Base-by-base conservation (phyloP, 1,140 invertebrate species). In the Philotrypesis tridentata region DNA sequence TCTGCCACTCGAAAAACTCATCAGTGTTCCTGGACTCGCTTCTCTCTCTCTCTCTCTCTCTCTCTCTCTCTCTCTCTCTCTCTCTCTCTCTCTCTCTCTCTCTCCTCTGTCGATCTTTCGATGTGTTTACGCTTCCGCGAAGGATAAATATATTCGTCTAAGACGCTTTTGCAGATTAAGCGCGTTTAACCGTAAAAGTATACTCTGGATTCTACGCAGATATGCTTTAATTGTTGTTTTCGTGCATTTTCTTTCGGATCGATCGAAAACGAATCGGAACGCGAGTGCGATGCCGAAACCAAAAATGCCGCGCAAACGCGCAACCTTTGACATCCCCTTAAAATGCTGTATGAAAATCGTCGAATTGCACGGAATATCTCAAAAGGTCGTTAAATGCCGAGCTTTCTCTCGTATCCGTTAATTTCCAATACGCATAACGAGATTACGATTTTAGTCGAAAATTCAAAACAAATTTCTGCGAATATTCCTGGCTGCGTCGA, bases 1-100 rank as follows among this genome's bases (percentile, higher is more conserved):
- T 84, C 80, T 72, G 83, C 85, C 85, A 86, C 87, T 88, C 83
- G 85, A 89, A 89, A 89, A 89, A 87, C 87, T 89, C 86, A 87
- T 89, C 85, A 89, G 80, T 83, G 83, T 88, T 84, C 80, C 86
- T 85, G 78, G 55, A 61, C 27, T 74, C 31, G 25, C 71, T 33
- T 43, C 17, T 55, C 25, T 55, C 76, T 48, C n/a, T n/a, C n/a
- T n/a, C n/a, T n/a, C n/a, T n/a, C n/a, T n/a, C n/a, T n/a, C n/a
- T n/a, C n/a, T n/a, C n/a, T n/a, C n/a, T n/a, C n/a, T n/a, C n/a
- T n/a, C n/a, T n/a, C n/a, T n/a, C n/a, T n/a, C n/a, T n/a, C n/a
- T n/a, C n/a, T n/a, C n/a, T n/a, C n/a, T n/a, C n/a, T n/a, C n/a
- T n/a, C n/a, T 78, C 55, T 40, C 21, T 37, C 14, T 17, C 63